Percentiles rank a stretch among this genome's conserved stretches.
phyloP scores from a whole-genome alignment of 2,113 vertebrate species.

The Salvelinus alpinus region DNA sequence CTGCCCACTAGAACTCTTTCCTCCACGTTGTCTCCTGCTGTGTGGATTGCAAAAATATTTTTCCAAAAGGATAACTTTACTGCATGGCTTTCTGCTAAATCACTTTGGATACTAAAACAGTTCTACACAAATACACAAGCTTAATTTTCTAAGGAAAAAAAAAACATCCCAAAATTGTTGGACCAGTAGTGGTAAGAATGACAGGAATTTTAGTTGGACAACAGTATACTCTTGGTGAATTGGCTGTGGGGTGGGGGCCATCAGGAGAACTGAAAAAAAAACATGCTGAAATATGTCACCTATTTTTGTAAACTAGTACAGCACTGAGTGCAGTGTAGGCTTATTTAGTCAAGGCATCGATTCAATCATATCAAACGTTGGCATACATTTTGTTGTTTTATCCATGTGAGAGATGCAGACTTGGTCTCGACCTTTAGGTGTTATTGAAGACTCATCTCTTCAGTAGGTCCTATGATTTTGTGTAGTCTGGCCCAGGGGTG shows the following conservation, averaged over 20 bases:
- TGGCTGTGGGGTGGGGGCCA: background rate
- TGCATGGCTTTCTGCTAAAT: slow-evolving; percentile 2
- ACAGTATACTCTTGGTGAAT: background rate
- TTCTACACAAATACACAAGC: slow-evolving; percentile 35
- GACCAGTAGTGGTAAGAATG: background rate
- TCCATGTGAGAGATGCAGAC: no score
- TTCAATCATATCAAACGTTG: no score
- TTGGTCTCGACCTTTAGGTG: no score
- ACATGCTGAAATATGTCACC: slow-evolving; percentile 1
- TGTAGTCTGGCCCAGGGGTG: no score
- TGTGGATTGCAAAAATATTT: background rate
- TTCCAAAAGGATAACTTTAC: slow-evolving; percentile 14
- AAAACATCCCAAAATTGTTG: slow-evolving; percentile 3
- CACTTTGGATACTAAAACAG: background rate
- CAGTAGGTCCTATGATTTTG: no score
- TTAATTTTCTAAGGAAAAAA: slow-evolving; percentile 10
- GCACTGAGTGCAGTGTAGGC: background rate
- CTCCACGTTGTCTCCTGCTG: slow-evolving; percentile 7
- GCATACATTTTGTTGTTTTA: background rate
- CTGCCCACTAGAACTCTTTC: background rate
- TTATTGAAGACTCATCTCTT: no score
- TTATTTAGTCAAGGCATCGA: no score
- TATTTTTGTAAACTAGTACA: slow-evolving; percentile 1
- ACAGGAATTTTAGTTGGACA: slow-evolving; percentile 10
- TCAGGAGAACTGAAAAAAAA: background rate